Percentiles rank a stretch among this genome's conserved stretches.
Evolutionary conservation across 1,140 invertebrate genomes (phyloP).

Genomic region (Gonatopus flavifemur): DNA sequence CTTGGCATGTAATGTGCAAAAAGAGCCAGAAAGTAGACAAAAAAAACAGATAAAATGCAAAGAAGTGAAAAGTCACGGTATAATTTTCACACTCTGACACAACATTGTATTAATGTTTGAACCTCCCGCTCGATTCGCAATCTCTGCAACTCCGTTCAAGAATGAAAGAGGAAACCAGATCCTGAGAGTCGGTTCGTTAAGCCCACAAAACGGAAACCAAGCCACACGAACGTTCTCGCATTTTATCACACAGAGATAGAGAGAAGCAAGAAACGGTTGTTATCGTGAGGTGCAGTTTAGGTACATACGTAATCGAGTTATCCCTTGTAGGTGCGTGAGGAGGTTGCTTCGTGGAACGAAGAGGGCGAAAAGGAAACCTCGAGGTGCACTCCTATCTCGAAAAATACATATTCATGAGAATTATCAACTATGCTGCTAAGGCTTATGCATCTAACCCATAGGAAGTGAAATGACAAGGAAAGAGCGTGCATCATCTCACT

Average conservation of each 20-base stretch:
- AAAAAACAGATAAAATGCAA: not conserved
- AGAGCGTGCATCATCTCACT: too few species aligned
- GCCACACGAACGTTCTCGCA: not conserved
- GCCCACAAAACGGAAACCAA: conserved; percentile 6
- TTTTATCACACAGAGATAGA: too few species aligned
- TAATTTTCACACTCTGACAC: not conserved
- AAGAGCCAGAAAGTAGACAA: not conserved
- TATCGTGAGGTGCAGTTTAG: conserved; percentile 3
- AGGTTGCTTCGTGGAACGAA: conserved; percentile 3
- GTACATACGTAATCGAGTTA: conserved; percentile 1
- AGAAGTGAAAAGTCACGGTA: not conserved
- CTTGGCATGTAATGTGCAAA: too few species aligned
- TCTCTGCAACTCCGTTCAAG: conserved; percentile 6
- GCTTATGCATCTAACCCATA: conserved; percentile 22
- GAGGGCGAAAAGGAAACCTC: not conserved
- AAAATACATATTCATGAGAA: conserved; percentile 39
- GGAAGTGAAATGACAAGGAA: too few species aligned
- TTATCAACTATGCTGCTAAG: not conserved
- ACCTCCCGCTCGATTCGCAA: conserved; percentile 14
- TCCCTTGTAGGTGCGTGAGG: not conserved
- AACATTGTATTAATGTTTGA: too few species aligned
- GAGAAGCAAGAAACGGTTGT: not conserved
- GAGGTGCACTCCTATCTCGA: conserved; percentile 14
- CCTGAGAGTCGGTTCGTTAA: conserved; percentile 9
- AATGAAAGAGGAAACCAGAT: not conserved